A percentile compares a stretch with the other conserved stretches of the same genome.
These are phyloP conservation scores for Potorous gilbertii DNA, from an alignment of 2,797 vertebrate species.

Conservation along the genomic window DNA sequence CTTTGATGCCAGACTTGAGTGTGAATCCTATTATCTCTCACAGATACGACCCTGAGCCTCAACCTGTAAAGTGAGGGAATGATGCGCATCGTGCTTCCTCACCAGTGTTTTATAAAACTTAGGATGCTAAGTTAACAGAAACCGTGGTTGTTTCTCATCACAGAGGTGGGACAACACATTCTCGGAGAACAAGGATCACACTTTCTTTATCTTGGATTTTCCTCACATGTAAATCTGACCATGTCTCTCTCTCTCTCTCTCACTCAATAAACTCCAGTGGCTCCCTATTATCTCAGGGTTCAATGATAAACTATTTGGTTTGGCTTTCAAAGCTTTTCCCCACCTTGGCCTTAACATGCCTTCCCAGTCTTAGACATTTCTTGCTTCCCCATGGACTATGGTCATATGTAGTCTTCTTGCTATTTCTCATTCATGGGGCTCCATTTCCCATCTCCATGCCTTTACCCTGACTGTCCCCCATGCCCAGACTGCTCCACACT, in stretches of 20 bases:
- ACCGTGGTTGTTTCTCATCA: background rate
- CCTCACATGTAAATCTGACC: background rate
- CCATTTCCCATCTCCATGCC: background rate
- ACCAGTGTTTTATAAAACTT: background rate
- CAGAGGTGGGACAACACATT: background rate
- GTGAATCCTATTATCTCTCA: background rate
- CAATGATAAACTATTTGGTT: background rate
- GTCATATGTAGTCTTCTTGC: background rate
- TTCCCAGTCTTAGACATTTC: background rate
- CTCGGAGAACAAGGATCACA: background rate
- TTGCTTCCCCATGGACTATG: background rate
- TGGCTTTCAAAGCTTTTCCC: background rate
- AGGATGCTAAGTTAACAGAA: background rate
- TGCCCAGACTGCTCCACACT: background rate
- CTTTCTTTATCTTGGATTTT: background rate
- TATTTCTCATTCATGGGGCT: background rate
- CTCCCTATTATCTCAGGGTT: background rate
- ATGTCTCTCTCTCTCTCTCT: too few relatives aligned
- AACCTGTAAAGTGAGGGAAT: background rate
- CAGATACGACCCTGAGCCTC: background rate
- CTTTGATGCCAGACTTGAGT: background rate
- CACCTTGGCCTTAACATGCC: background rate
- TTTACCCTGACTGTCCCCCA: background rate
- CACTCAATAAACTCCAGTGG: background rate
- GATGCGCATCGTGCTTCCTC: background rate